phyloP scores from a whole-genome alignment of 1,140 invertebrate species.

The Drosophila rufa region DNA sequence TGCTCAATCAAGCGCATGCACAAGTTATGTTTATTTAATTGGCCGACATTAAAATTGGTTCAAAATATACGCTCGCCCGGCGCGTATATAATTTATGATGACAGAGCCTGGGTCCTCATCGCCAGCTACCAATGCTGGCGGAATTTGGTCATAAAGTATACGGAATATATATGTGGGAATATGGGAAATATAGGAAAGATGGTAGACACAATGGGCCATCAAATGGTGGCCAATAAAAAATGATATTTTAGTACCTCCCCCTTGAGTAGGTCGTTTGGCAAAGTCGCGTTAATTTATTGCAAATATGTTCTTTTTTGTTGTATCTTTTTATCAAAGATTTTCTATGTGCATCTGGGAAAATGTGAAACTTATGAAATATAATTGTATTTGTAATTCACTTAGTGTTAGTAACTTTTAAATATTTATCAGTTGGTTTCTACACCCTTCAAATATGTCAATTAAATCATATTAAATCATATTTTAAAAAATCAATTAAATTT shows the following conservation, averaged over 20 bases:
- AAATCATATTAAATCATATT: too few species aligned
- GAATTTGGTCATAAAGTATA: neutral
- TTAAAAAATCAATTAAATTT: too few species aligned
- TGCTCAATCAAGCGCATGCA: constrained; percentile 61
- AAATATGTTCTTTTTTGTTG: neutral
- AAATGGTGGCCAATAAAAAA: constrained; percentile 10
- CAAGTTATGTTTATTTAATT: constrained; percentile 72
- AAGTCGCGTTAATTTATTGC: constrained; percentile 3
- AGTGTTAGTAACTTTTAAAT: too few species aligned
- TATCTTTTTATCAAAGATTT: neutral
- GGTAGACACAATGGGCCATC: constrained; percentile 10
- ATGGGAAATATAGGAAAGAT: neutral
- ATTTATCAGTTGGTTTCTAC: too few species aligned
- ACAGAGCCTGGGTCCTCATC: neutral
- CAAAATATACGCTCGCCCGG: constrained; percentile 6
- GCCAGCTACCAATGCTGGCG: constrained; percentile 3
- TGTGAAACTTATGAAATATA: too few species aligned
- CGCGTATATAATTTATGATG: constrained; percentile 26
- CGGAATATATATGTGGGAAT: neutral
- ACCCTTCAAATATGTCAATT: neutral
- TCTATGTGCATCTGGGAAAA: neutral
- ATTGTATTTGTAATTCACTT: neutral
- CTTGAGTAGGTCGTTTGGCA: neutral
- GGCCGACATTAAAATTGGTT: constrained; percentile 46
- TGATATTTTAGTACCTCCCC: constrained; percentile 5